phyloP scores from a whole-genome alignment of 2,797 vertebrate genomes.

The Characodon lateralis region DNA sequence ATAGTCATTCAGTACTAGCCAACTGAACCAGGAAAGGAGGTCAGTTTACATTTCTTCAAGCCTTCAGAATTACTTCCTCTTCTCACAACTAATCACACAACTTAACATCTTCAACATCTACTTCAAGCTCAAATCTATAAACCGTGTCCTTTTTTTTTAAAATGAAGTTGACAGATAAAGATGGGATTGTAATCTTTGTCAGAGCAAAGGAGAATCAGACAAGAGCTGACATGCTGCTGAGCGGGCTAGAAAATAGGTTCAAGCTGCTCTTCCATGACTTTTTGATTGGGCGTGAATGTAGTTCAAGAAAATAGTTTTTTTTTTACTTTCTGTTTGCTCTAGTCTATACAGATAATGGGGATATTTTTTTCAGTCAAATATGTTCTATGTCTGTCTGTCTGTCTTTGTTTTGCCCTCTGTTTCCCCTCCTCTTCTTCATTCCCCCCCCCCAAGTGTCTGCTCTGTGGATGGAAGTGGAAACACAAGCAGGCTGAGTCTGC shows the following conservation, averaged over 20 bases:
- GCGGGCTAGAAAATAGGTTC: slow-evolving; percentile 17
- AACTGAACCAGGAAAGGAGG: background rate
- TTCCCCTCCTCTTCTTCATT: slow-evolving; percentile 17
- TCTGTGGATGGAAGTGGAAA: slow-evolving; percentile 73
- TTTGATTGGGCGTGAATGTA: slow-evolving; percentile 38
- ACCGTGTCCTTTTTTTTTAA: slow-evolving; percentile 8
- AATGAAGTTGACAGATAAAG: slow-evolving; percentile 30
- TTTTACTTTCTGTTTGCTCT: slow-evolving; percentile 14
- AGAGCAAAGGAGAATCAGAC: slow-evolving; percentile 31
- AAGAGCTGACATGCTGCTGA: slow-evolving; percentile 7
- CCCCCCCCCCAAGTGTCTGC: slow-evolving; percentile 53
- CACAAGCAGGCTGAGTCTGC: slow-evolving; percentile 75
- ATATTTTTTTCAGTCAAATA: slow-evolving; percentile 33
- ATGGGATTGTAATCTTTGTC: slow-evolving; percentile 44
- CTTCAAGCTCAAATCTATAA: slow-evolving; percentile 37
- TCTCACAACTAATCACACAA: background rate
- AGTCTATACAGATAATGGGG: slow-evolving; percentile 35
- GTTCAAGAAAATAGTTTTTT: slow-evolving; percentile 25
- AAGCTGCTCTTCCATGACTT: slow-evolving; percentile 34
- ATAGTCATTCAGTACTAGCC: background rate
- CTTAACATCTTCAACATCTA: slow-evolving; percentile 21
- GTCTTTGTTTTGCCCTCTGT: slow-evolving; percentile 7
- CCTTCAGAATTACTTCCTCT: background rate
- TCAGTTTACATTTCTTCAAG: background rate
- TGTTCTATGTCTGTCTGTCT: slow-evolving; percentile 54